Evolutionary conservation across 2,797 vertebrate species (phyloP).

Genomic region (Kryptolebias ocellatus): DNA sequence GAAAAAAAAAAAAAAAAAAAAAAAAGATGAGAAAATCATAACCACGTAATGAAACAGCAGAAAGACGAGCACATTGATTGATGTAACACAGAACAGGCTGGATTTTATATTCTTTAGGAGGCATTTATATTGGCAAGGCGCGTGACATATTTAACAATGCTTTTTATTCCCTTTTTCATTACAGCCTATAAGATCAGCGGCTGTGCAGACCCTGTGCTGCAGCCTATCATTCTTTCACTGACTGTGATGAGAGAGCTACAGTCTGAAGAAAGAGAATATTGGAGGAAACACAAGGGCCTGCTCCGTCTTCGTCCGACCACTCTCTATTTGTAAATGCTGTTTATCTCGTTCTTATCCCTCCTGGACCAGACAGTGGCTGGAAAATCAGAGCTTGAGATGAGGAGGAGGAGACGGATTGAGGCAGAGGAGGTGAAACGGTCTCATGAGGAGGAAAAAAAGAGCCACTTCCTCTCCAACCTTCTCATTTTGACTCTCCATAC

Average conservation of each 20-base stretch:
- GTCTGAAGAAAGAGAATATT: slow-evolving; percentile 44
- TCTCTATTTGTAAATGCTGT: slow-evolving; percentile 53
- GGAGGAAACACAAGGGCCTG: slow-evolving; percentile 15
- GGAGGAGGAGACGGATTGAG: slow-evolving; percentile 31
- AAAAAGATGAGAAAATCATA: slow-evolving; percentile 24
- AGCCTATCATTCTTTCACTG: slow-evolving; percentile 30
- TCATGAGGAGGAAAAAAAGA: slow-evolving; percentile 46
- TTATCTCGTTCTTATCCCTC: slow-evolving; percentile 47
- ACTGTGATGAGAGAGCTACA: slow-evolving; percentile 37
- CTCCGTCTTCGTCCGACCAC: slow-evolving; percentile 22
- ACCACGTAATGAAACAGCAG: slow-evolving; percentile 8
- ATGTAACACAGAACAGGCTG: slow-evolving; percentile 9
- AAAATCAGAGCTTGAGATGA: slow-evolving; percentile 29
- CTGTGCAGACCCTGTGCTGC: neutral
- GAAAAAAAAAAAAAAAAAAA: slow-evolving; percentile 29
- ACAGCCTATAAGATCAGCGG: slow-evolving; percentile 37
- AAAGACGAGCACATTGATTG: slow-evolving; percentile 21
- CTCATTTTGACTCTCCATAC: neutral
- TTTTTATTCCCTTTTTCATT: slow-evolving; percentile 35
- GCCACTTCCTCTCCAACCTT: slow-evolving; percentile 15
- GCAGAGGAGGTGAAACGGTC: slow-evolving; percentile 35
- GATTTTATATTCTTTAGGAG: slow-evolving; percentile 8
- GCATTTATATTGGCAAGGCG: slow-evolving; percentile 5
- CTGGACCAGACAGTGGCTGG: slow-evolving; percentile 25
- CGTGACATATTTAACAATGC: slow-evolving; percentile 15